phyloP scores from a whole-genome alignment of 2,113 vertebrate species.

The Ornithorhynchus anatinus region DNA sequence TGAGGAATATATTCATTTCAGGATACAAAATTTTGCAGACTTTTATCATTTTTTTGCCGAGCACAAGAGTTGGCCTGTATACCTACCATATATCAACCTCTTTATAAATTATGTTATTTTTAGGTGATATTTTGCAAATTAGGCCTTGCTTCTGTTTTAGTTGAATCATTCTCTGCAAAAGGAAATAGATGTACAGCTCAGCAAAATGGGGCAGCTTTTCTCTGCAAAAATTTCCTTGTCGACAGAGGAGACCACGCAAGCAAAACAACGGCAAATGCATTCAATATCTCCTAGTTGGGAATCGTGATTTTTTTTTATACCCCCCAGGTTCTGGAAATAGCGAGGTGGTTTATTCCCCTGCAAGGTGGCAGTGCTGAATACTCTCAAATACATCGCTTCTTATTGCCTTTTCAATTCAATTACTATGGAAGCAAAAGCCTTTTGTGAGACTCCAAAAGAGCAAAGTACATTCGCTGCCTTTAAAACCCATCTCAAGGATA shows the following conservation, averaged over 20 bases:
- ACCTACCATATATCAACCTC: constrained; percentile 35
- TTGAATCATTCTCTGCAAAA: constrained; percentile 46
- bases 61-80: neutral
- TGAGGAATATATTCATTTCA: neutral
- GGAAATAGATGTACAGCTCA: constrained; percentile 46
- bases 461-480: constrained; percentile 52
- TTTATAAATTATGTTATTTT: constrained; percentile 33
- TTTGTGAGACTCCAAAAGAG: constrained; percentile 52
- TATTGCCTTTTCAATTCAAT: constrained; percentile 57
- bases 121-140: constrained; percentile 42
- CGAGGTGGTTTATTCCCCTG: constrained; percentile 37
- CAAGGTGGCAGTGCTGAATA: constrained; percentile 35
- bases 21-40: neutral
- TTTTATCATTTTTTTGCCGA: constrained; percentile 5
- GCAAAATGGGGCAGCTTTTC: constrained; percentile 48
- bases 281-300: constrained; percentile 30
- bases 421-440: constrained; percentile 51
- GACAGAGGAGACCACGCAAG: constrained; percentile 24
- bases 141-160: constrained; percentile 32
- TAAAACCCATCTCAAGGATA: constrained; percentile 40
- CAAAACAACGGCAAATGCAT: constrained; percentile 13
- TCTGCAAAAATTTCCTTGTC: constrained; percentile 39
- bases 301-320: neutral
- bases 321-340: constrained; percentile 22
- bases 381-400: constrained; percentile 54